Evolutionary conservation across 2,888 invertebrate genomes (phyloP).

Genomic region (Anoplius nigerrimus): DNA sequence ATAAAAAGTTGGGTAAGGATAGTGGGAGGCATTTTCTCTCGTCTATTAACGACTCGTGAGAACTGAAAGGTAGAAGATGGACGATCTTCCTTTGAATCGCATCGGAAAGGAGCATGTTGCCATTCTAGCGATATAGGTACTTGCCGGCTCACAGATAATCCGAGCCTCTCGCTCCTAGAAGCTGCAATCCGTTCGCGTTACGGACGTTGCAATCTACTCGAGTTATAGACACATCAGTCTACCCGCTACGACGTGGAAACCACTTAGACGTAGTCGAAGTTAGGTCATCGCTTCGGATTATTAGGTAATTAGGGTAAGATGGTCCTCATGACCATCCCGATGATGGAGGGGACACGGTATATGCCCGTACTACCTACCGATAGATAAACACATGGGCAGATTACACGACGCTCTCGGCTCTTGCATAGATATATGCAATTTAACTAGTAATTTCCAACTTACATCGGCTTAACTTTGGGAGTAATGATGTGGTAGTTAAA

Average conservation of each 20-base stretch:
- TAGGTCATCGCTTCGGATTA: constrained; percentile 68
- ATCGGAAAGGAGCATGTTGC: too few relatives aligned
- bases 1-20: constrained; percentile 21
- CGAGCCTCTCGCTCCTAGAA: background rate
- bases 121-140: constrained; percentile 4
- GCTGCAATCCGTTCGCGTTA: constrained; percentile 12
- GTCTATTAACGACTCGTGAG: constrained; percentile 11
- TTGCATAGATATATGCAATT: constrained; percentile 70
- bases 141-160: background rate
- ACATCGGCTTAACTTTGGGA: constrained; percentile 69
- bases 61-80: constrained; percentile 11
- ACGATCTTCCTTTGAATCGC: too few relatives aligned
- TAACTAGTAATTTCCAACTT: constrained; percentile 74
- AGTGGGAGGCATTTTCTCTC: background rate
- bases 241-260: constrained; percentile 46
- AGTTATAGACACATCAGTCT: constrained; percentile 53
- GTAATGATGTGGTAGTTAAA: constrained; percentile 74
- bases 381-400: constrained; percentile 72
- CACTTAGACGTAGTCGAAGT: constrained; percentile 57
- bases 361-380: constrained; percentile 58
- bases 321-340: constrained; percentile 60
- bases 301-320: constrained; percentile 71
- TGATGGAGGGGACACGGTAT: constrained; percentile 53
- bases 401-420: constrained; percentile 65
- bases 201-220: constrained; percentile 39